Conservation (phyloP, 2,888 invertebrate genomes). For the Pristionchus mayeri region DNA sequence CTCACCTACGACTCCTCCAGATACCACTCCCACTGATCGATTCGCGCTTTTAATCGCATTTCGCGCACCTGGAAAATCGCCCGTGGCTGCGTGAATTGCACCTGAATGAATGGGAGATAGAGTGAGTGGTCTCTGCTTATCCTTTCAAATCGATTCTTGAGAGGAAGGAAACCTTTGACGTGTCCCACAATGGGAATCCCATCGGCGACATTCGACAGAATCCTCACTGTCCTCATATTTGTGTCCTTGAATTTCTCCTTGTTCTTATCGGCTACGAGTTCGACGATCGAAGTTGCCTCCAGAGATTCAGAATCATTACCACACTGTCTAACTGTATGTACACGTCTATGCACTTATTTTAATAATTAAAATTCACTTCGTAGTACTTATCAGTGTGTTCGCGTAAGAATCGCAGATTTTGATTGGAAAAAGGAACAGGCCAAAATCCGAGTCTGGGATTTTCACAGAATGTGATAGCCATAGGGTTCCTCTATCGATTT, state of each 20-base stretch:
- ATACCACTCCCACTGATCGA: constrained; percentile 42
- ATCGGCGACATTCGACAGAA: constrained; percentile 40
- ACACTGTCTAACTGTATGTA: too few relatives aligned
- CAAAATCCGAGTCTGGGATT: too few relatives aligned
- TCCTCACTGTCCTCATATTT: constrained; percentile 11
- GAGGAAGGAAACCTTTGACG: constrained; percentile 6
- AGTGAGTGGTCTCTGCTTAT: too few relatives aligned
- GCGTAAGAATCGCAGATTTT: too few relatives aligned
- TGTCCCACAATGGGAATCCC: constrained; percentile 48
- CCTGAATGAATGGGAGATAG: not conserved
- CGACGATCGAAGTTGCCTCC: constrained; percentile 48
- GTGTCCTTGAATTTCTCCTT: constrained; percentile 37
- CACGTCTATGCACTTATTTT: too few relatives aligned
- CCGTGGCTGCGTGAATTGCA: constrained; percentile 41
- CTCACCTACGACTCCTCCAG: constrained; percentile 49
- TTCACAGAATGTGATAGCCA: too few relatives aligned
- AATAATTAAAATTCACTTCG: too few relatives aligned
- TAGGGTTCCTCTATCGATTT: too few relatives aligned
- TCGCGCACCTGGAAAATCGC: constrained; percentile 20
- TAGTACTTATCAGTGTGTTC: too few relatives aligned
- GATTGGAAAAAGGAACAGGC: too few relatives aligned
- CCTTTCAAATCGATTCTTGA: not conserved
- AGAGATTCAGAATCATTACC: too few relatives aligned
- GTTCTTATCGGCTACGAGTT: constrained; percentile 30
- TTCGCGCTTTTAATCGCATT: constrained; percentile 48